A percentile compares a stretch with the other conserved stretches of the same genome.
These are phyloP conservation scores for Panthera tigris DNA, from an alignment of 2,113 vertebrate species.

Conservation along the genomic window DNA sequence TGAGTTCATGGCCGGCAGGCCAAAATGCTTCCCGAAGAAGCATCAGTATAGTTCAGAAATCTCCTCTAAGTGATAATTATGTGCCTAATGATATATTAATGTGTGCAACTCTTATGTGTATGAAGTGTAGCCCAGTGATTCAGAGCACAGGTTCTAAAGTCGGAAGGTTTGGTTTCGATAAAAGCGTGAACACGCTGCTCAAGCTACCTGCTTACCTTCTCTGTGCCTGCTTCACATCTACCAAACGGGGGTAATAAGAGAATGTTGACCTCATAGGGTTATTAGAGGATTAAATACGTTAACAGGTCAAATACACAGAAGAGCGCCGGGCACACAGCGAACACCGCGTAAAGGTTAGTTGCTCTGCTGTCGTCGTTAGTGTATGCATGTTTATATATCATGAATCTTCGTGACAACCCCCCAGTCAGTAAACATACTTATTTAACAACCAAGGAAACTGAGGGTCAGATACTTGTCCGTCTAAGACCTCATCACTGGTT, in stretches of 20 bases:
- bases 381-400: neutral
- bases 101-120: too few relatives aligned
- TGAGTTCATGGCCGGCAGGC: neutral
- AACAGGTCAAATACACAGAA: neutral
- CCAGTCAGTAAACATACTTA: neutral
- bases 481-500: neutral
- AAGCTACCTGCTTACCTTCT: neutral
- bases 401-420: neutral
- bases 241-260: neutral
- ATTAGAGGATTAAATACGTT: neutral
- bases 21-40: neutral
- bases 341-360: neutral
- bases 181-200: neutral
- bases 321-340: neutral
- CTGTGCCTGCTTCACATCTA: neutral
- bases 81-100: neutral
- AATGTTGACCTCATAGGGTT: neutral
- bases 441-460: neutral
- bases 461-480: neutral
- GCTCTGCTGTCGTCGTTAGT: accelerated
- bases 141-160: neutral
- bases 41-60: neutral
- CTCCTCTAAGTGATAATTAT: neutral
- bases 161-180: neutral
- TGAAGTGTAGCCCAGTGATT: neutral